These are phyloP conservation scores for Drosophila pseudoobscura DNA, from an alignment of 1,140 invertebrate species.

Conservation along the genomic window DNA sequence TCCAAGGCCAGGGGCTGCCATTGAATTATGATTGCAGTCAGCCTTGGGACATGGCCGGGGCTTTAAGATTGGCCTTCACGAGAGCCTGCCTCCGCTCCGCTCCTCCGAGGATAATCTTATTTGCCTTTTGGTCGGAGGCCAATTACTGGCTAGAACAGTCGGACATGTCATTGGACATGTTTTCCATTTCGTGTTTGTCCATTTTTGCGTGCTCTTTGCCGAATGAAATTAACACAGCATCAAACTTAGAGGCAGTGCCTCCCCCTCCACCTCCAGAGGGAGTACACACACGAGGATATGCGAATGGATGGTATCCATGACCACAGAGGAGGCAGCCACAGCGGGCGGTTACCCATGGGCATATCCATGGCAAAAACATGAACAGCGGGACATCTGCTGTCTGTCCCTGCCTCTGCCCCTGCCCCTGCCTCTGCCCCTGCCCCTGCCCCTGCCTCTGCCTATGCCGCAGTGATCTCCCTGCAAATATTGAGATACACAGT, in stretches of 20 bases:
- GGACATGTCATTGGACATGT: conserved; percentile 12
- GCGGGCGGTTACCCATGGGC: conserved; percentile 23
- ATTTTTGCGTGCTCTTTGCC: conserved; percentile 59
- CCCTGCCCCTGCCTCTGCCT: conserved; percentile 24
- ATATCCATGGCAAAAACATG: conserved; percentile 46
- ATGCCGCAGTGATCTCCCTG: conserved; percentile 15
- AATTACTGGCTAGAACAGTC: conserved; percentile 19
- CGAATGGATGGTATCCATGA: conserved; percentile 39
- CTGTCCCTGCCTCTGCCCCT: no score
- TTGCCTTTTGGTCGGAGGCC: conserved; percentile 43
- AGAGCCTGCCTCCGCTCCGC: conserved; percentile 16
- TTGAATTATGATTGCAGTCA: conserved; percentile 31
- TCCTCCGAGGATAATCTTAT: conserved; percentile 53
- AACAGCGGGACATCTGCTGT: conserved; percentile 33
- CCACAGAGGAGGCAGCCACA: conserved; percentile 17
- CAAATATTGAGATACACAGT: conserved; percentile 1
- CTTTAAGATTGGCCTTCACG: conserved; percentile 37
- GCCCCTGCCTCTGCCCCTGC: conserved; percentile 7
- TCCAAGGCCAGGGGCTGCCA: background rate
- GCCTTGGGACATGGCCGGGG: background rate
- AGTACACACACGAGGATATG: conserved; percentile 1
- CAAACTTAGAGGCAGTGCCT: conserved; percentile 11
- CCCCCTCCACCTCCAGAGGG: no score
- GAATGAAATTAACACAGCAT: conserved; percentile 78
- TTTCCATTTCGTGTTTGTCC: conserved; percentile 58